Conservation (phyloP, 1,140 invertebrate species). For the Gryllus bimaculatus region DNA sequence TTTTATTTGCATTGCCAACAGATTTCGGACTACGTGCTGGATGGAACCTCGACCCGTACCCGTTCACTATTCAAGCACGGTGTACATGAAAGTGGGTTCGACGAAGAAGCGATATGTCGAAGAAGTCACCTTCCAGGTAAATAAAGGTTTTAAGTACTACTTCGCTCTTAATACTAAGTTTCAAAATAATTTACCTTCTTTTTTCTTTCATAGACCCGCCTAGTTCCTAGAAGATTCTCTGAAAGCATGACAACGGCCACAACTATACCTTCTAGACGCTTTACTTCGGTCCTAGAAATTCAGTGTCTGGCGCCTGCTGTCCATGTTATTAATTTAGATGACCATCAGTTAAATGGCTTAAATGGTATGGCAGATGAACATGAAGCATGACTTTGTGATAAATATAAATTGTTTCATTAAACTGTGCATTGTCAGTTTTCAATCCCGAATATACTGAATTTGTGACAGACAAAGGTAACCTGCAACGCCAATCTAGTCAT, state of each 20-base stretch:
- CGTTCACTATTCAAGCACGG: constrained; percentile 20
- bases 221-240: constrained; percentile 13
- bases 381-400: too few relatives aligned
- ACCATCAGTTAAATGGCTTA: too few relatives aligned
- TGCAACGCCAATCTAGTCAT: too few relatives aligned
- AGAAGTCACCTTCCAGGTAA: constrained; percentile 22
- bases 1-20: neutral
- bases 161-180: neutral
- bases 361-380: too few relatives aligned
- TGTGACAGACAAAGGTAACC: too few relatives aligned
- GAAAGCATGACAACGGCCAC: constrained; percentile 22
- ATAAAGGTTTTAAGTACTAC: neutral
- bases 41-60: constrained; percentile 16
- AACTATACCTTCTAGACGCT: neutral
- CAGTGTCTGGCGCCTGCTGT: neutral
- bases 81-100: constrained; percentile 21
- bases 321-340: neutral
- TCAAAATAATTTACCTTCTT: neutral
- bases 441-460: too few relatives aligned
- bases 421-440: too few relatives aligned
- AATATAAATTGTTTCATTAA: too few relatives aligned
- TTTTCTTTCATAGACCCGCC: constrained; percentile 10
- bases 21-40: neutral
- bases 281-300: constrained; percentile 15
- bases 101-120: constrained; percentile 21